A percentile compares a stretch with the other conserved stretches of the same genome.
These are phyloP conservation scores for Rhipidura dahli DNA, from an alignment of 2,113 vertebrate species.

Conservation along the genomic window DNA sequence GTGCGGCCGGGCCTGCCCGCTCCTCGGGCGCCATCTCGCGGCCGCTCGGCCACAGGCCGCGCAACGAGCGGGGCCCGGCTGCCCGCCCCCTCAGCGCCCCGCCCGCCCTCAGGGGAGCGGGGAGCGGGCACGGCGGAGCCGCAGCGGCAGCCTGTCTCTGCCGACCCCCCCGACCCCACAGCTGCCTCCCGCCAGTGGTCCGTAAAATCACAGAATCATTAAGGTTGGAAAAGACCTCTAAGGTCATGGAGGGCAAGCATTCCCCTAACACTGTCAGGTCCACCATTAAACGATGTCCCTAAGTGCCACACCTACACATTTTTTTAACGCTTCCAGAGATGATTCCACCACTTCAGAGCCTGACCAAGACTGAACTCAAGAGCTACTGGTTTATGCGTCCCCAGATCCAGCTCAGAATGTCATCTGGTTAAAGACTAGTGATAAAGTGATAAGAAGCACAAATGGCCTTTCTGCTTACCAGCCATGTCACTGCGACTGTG, in stretches of 20 bases:
- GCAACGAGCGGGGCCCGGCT: rapidly evolving
- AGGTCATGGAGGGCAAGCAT: not conserved
- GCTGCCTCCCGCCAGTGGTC: not conserved
- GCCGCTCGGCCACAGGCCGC: not conserved
- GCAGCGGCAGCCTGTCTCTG: rapidly evolving
- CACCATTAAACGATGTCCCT: not conserved
- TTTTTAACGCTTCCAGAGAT: not conserved
- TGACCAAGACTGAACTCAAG: not conserved
- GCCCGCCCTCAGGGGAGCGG: rapidly evolving
- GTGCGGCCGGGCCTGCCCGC: not conserved
- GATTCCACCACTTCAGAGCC: not conserved
- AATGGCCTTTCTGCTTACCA: not conserved
- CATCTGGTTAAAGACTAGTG: not conserved
- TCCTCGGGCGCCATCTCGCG: constrained; percentile 9
- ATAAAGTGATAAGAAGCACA: not conserved
- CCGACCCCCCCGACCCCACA: not conserved
- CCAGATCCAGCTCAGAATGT: not conserved
- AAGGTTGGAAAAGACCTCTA: not conserved
- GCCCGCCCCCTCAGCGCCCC: not conserved
- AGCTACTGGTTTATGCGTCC: not conserved
- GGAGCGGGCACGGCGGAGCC: not conserved
- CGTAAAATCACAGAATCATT: not conserved
- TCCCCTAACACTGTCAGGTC: not conserved
- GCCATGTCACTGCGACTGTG: not conserved
- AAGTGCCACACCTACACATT: not conserved